Conservation (phyloP, 2,113 vertebrate species). For the Vombatus ursinus region DNA sequence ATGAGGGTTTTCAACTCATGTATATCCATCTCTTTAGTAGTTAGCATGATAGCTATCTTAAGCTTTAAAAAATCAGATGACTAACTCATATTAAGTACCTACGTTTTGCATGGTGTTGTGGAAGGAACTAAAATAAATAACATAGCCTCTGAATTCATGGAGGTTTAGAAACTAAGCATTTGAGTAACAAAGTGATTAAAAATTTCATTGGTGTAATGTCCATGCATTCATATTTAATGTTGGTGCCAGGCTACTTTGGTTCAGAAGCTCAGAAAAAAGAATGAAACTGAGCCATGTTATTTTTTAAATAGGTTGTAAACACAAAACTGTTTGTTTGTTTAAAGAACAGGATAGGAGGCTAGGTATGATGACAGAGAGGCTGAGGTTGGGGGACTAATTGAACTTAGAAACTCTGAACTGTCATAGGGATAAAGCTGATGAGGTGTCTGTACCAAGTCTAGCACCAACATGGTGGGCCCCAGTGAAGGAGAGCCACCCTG, state of each 20-base stretch:
- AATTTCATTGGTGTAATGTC: rapidly evolving
- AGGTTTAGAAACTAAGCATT: background rate
- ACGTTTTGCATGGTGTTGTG: background rate
- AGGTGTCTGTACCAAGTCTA: too few relatives aligned
- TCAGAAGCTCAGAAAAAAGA: background rate
- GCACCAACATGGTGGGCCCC: too few relatives aligned
- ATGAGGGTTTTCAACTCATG: background rate
- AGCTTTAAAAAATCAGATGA: background rate
- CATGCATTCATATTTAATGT: background rate
- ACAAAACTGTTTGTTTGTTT: conserved; percentile 10
- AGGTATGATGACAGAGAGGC: too few relatives aligned
- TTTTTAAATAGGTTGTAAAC: background rate
- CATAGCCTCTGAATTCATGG: background rate
- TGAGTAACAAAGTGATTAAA: background rate
- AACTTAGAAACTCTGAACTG: too few relatives aligned
- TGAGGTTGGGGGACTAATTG: too few relatives aligned
- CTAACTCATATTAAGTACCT: background rate
- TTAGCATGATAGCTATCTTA: background rate
- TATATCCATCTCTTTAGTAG: background rate
- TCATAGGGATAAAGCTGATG: too few relatives aligned
- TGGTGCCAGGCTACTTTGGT: background rate
- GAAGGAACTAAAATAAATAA: background rate
- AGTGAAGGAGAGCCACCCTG: too few relatives aligned
- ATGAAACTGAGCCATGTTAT: background rate
- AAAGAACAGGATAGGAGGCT: background rate